These are phyloP conservation scores for Eubasilissa splendida DNA, from an alignment of 2,888 invertebrate genomes.

Conservation along the genomic window DNA sequence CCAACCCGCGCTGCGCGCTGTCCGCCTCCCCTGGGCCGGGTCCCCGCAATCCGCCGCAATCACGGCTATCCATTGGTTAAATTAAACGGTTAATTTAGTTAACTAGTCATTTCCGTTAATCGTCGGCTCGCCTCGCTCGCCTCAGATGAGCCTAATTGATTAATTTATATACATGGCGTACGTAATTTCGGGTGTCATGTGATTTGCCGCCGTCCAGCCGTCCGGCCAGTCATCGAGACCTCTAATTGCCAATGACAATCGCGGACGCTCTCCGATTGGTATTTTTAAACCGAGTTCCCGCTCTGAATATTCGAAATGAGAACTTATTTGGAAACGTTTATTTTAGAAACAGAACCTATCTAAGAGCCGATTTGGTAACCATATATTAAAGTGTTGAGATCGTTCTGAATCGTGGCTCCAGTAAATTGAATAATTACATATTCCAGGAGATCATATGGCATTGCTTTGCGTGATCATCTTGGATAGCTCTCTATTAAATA, in stretches of 20 bases:
- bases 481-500: too few species aligned
- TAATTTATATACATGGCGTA: slow-evolving; percentile 68
- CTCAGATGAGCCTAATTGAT: slow-evolving; percentile 70
- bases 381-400: too few species aligned
- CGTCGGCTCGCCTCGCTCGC: slow-evolving; percentile 67
- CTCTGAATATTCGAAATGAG: neutral
- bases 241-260: slow-evolving; percentile 39
- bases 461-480: too few species aligned
- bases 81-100: slow-evolving; percentile 74
- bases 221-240: slow-evolving; percentile 29
- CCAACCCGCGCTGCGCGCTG: neutral
- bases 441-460: too few species aligned
- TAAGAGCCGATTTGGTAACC: too few species aligned
- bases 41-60: slow-evolving; percentile 71
- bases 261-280: neutral
- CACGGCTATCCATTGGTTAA: slow-evolving; percentile 75
- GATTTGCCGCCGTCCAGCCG: slow-evolving; percentile 20
- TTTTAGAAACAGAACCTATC: too few species aligned
- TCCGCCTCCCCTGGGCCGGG: slow-evolving; percentile 15
- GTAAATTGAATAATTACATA: too few species aligned
- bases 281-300: slow-evolving; percentile 12
- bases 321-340: too few species aligned
- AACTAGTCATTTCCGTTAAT: slow-evolving; percentile 76
- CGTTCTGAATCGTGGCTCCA: too few species aligned
- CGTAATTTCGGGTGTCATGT: slow-evolving; percentile 55